Base-by-base conservation (phyloP, 2,888 invertebrate genomes). In the Sminthurinus aureus region DNA sequence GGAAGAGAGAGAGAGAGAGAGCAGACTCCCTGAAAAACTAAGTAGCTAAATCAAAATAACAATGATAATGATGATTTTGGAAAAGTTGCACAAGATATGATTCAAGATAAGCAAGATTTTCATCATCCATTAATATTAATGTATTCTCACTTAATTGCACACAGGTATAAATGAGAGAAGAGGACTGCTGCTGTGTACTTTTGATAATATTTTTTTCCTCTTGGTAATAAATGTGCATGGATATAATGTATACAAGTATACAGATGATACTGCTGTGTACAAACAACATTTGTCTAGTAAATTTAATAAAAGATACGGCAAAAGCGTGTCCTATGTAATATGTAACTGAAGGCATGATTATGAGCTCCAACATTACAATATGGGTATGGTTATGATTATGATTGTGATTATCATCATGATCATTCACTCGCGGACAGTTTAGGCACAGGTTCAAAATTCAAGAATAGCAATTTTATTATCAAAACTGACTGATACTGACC, bases 61-160 rank as follows among this genome's bases (percentile, higher is more conserved):
- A 38, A 38, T 38, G 38, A 38, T 38, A 38, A 38, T 76, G 20
- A 76, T 76, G 76, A 76, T 58, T 76, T 76, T 76, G 50, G 13
- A 76, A 76, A 76, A 76, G 76, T 58, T 76, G 76, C 51, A 50
- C 38, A 75, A 76, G 76, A 76, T 76, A 6, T 38, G 38, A 38
- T 38, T 4, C 6, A 38, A 38, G 38, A 38, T 38, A 38, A 38
- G 6, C 38, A 76, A 76, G 76, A 58, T 76, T 76, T 76, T 76
- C 76, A 76, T 52, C 58, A 76, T 24, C n/a, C 76, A 52, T 52
- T 50, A 76, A 76, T 76, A 58, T 52, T 50, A 76, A 76, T 76
- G 22, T 76, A 58, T 52, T 76, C 58, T 58, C 51, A 76, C 51
- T 51, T 76, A 76, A 76, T 76, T 76, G 76, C 58, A 52, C 71